Evolutionary conservation across 2,797 vertebrate species (phyloP), one percentile per base, ranked within the genome.

Genomic region (Onychomys leucogaster): DNA sequence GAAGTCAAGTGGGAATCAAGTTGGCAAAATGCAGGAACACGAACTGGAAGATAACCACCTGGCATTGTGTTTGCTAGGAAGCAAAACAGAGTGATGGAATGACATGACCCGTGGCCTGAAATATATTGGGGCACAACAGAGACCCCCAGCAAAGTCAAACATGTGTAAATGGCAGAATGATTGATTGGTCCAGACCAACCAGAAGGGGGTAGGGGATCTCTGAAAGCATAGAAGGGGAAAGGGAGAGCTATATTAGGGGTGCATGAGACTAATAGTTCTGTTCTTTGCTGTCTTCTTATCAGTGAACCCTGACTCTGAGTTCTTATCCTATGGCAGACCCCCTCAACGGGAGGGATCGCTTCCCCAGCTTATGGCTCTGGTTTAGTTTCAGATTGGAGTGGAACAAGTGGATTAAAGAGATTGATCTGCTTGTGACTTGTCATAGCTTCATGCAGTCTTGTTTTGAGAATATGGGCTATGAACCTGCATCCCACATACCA

Each of bases 391-490:
- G 34, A 32, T n/a, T 83, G 25, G 25, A 3, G 6, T 12, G 5
- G 41, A 4, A 12, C 32, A 41, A 25, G 49, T 12, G 41, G 63
- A 82, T 71, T 37, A 25, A 93, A 81, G 29, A 89, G 71, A 11
- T 46, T 57, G 63, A 49, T 55, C 23, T 37, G 78, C 32, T 59
- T 25, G 63, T 8, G 11, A 11, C 73, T 75, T 71, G 14, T 49
- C 49, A 0, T 14, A 57, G 29, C 63, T 90, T 92, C 32, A 6
- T 55, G 67, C 25, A 73, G 1, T n/a, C 73, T 94, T 91, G 46
- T 80, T 87, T 94, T 96, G 34, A 88, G 94, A 96, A 61, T 77
- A 37, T 83, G 43, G 63, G 61, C 27, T 11, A 2, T 17, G 92
- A 77, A 86, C 57, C 17, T 61, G 41, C 92, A 29, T 34, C 52